Evolutionary conservation across 64 coral and sea anemone genomes (phyloP).

Genomic region (Catalaphyllia jardinei): DNA sequence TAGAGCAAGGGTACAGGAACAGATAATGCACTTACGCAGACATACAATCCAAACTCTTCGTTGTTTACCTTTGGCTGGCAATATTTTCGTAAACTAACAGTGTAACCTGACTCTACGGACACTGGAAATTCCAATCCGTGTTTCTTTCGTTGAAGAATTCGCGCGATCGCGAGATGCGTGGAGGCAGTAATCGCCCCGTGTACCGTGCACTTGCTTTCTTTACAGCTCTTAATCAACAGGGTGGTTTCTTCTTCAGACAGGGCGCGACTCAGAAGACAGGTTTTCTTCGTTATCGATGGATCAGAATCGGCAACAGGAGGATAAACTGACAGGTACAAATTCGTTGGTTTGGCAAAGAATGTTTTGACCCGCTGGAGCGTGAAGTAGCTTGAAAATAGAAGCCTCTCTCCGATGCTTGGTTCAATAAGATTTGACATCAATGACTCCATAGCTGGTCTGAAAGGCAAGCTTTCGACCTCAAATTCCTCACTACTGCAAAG

Average conservation of each 20-base stretch:
- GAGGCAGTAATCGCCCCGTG: slow-evolving; percentile 53
- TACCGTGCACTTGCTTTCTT: slow-evolving; percentile 52
- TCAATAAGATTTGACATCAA: background rate
- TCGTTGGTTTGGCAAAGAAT: slow-evolving; percentile 43
- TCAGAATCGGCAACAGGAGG: slow-evolving; percentile 48
- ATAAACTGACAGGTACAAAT: slow-evolving; percentile 56
- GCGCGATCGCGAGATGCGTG: slow-evolving; percentile 42
- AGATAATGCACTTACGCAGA: slow-evolving; percentile 10
- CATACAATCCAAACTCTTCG: slow-evolving; percentile 67
- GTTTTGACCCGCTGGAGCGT: slow-evolving; percentile 27
- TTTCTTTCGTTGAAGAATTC: slow-evolving; percentile 50
- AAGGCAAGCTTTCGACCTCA: slow-evolving; percentile 31
- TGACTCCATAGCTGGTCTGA: slow-evolving; percentile 14
- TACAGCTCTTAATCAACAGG: slow-evolving; percentile 43
- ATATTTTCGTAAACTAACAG: slow-evolving; percentile 48
- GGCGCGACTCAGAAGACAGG: slow-evolving; percentile 27
- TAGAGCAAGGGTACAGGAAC: slow-evolving; percentile 24
- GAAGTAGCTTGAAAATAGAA: slow-evolving; percentile 46
- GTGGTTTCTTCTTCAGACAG: slow-evolving; percentile 54
- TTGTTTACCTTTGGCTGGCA: slow-evolving; percentile 58
- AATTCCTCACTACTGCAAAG: slow-evolving; percentile 31
- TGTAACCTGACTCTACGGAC: slow-evolving; percentile 27
- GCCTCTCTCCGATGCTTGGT: slow-evolving; percentile 18
- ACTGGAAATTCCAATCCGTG: slow-evolving; percentile 15
- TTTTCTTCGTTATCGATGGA: slow-evolving; percentile 49